Base-by-base conservation (phyloP, 2,113 vertebrate genomes). In the Erpornis zantholeuca region DNA sequence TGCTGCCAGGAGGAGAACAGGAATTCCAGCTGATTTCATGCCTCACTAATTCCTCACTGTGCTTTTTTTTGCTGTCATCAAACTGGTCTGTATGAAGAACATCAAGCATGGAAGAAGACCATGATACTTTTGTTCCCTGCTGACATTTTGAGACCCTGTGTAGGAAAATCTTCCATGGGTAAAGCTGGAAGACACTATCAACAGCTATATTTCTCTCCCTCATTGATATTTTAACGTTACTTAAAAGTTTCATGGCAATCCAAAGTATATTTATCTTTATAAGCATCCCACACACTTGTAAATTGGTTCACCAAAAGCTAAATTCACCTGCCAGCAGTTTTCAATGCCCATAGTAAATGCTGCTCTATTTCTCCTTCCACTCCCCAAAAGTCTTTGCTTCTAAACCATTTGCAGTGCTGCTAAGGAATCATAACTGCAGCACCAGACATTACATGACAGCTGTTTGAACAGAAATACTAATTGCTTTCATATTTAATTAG, bases 401-500 rank as follows among this genome's bases (percentile, higher is more conserved):
- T 88, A 92, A 93, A 91, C n/a, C 50, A 76, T 95, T 96, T 73
- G 69, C 81, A 80, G 35, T 71, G 83, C 85, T 95, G 66, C 75
- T 88, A 93, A 96, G 76, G 88, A 96, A 93, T 96, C 92, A 82
- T 53, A 88, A 94, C 52, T 83, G 75, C 90, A 95, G 61, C 76
- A 78, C 31, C 70, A 96, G 92, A 94, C 94, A 82, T 96, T 96
- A 91, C 90, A 94, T 96, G 96, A 96, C 95, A 96, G 95, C 96
- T 97, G 95, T 95, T 97, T 96, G 96, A 97, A 93, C 83, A 88
- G 83, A 94, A 96, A 94, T 96, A 94, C 88, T 95, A 97, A 97
- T 96, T 96, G 94, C 90, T 91, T 97, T 97, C 97, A 97, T 96
- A 97, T 96, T 97, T 97, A 97, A 97, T 96, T 97, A 96, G 92